Conservation (phyloP, 2,113 vertebrate genomes). For the Laticauda laticaudata region DNA sequence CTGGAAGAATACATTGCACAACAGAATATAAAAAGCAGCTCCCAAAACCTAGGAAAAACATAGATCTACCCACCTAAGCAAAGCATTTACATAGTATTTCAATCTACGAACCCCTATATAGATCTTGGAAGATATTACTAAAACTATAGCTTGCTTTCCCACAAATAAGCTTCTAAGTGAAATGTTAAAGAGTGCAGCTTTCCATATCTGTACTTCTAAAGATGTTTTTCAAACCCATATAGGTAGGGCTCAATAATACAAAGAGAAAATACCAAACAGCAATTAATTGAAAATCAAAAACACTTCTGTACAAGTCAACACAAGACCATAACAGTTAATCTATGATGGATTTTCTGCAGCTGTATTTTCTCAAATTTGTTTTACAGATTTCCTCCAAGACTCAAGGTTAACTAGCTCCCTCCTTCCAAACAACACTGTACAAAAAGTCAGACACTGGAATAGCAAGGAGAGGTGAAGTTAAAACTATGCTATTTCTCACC, state of each 20-base stretch:
- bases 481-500: background rate
- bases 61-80: background rate
- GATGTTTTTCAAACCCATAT: background rate
- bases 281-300: background rate
- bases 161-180: background rate
- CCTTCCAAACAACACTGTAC: background rate
- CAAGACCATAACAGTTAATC: background rate
- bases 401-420: background rate
- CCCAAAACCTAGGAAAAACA: background rate
- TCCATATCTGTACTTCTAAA: background rate
- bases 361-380: background rate
- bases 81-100: background rate
- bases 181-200: background rate
- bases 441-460: background rate
- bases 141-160: background rate
- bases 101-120: background rate
- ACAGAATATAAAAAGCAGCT: background rate
- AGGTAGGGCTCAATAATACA: background rate
- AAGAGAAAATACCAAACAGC: background rate
- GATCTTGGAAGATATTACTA: background rate
- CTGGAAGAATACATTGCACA: background rate
- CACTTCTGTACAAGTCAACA: background rate
- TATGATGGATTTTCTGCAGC: background rate
- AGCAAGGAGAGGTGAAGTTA: background rate
- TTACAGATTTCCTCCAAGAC: background rate